Base-by-base conservation (phyloP, 2,797 vertebrate species). In the Adelosebastes latens region DNA sequence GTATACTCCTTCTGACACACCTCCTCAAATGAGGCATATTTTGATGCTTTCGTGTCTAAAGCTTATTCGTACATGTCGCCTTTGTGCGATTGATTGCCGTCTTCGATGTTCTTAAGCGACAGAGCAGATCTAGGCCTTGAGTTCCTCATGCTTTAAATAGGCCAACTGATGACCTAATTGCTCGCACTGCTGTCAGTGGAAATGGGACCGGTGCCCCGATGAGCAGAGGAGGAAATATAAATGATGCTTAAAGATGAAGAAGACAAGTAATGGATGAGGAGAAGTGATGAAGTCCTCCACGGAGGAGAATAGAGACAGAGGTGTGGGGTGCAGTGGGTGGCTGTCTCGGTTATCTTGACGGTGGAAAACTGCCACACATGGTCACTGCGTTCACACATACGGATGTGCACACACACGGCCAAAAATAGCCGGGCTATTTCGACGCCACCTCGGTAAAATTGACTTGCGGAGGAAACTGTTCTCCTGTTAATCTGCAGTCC, bases 161-260 rank as follows among this genome's bases (percentile, higher is more conserved):
- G 86, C 90, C 89, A 82, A 77, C 78, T 76, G 74, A 87, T 93
- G 94, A 95, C 94, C 93, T 93, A 91, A 94, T 93, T 96, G 91
- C 82, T 71, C 77, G 59, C 24, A 64, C 84, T 67, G 89, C 90
- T 93, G 89, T 93, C 82, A 88, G 69, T 84, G 66, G 79, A 93
- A 93, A 81, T 87, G 75, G 85, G 77, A 82, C 80, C 69, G 81
- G 71, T 81, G 71, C 82, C 79, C 64, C 2, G 32, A 56, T 65
- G 78, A 83, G 46, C 46, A 53, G 68, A 78, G 53, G 29, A 70
- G 69, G 52, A 71, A 65, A 69, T 58, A 24, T 60, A 77, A 69
- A 75, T 76, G 52, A 75, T 64, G 68, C 64, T 77, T 49, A 55
- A 74, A 65, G 59, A 82, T 67, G 6, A 80, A 81, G 25, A 79